Conservation (phyloP, 1,140 invertebrate genomes). For the Eumeta japonica region DNA sequence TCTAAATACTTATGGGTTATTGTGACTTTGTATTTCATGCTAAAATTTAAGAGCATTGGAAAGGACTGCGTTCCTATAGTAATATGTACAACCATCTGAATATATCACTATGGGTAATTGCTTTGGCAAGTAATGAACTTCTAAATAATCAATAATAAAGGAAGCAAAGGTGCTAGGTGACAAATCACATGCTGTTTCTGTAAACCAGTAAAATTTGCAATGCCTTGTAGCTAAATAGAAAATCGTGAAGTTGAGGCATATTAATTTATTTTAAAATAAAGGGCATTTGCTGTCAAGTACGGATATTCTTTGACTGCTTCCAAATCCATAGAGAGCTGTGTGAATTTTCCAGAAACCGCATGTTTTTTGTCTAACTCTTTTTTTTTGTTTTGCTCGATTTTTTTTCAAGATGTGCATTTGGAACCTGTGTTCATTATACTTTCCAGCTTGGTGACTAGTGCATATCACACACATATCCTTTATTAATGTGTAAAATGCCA, state of each 20-base stretch:
- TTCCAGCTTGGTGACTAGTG: constrained; percentile 1
- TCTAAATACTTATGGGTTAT: constrained; percentile 43
- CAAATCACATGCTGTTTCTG: constrained; percentile 34
- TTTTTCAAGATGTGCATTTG: constrained; percentile 7
- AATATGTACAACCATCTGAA: constrained; percentile 28
- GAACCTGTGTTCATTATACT: constrained; percentile 1
- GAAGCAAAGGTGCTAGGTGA: constrained; percentile 33
- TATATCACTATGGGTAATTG: constrained; percentile 21
- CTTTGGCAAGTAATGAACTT: constrained; percentile 8
- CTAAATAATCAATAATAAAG: constrained; percentile 26
- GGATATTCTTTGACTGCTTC: constrained; percentile 33
- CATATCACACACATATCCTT: constrained; percentile 20
- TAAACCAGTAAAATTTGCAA: constrained; percentile 34
- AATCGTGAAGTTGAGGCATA: constrained; percentile 44
- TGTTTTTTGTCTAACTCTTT: constrained; percentile 9
- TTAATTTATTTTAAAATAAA: constrained; percentile 51
- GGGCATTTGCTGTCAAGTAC: constrained; percentile 26
- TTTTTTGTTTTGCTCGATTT: constrained; percentile 8
- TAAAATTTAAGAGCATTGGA: constrained; percentile 29
- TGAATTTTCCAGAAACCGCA: constrained; percentile 5
- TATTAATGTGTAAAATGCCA: constrained; percentile 10
- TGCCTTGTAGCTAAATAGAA: constrained; percentile 29
- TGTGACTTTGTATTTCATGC: constrained; percentile 16
- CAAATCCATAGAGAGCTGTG: constrained; percentile 27
- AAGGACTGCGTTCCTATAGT: constrained; percentile 31